Evolutionary conservation across 2,797 vertebrate genomes (phyloP).

Genomic region (Odontamblyopus rebecca): DNA sequence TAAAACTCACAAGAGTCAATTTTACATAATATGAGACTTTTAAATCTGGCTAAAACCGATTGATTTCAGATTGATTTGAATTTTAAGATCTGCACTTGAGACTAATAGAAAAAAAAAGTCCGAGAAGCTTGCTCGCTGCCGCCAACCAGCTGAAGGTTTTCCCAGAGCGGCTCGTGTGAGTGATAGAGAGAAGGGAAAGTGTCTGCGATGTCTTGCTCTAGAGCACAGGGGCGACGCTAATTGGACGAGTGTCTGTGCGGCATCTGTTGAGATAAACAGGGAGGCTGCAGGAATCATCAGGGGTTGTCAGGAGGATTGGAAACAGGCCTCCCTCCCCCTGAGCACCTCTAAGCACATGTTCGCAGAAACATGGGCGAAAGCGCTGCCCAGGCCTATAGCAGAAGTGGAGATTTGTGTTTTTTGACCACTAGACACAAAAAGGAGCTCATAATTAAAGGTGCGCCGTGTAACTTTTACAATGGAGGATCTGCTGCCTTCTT

Average conservation of each 20-base stretch:
- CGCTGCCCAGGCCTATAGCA: too few species aligned
- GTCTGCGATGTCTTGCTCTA: conserved; percentile 61
- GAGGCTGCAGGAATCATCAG: conserved; percentile 60
- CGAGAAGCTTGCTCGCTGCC: conserved; percentile 47
- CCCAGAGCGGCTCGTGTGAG: conserved; percentile 49
- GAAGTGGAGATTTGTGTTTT: too few species aligned
- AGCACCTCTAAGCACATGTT: conserved; percentile 19
- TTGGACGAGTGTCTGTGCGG: conserved; percentile 75
- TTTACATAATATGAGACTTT: too few species aligned
- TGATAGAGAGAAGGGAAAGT: conserved; percentile 49
- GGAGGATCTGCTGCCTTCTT: too few species aligned
- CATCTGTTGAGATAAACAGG: conserved; percentile 76
- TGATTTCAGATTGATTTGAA: conserved; percentile 43
- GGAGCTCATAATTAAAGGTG: too few species aligned
- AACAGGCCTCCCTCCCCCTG: conserved; percentile 28
- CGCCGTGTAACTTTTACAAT: too few species aligned
- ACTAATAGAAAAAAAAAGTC: conserved; percentile 27
- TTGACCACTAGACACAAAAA: too few species aligned
- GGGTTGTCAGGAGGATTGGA: conserved; percentile 54
- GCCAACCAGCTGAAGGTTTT: conserved; percentile 51
- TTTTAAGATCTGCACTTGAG: conserved; percentile 28
- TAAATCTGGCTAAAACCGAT: background rate
- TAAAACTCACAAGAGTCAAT: too few species aligned
- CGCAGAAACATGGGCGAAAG: background rate
- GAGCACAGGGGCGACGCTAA: conserved; percentile 71